Percentiles rank a stretch among this genome's conserved stretches.
Conservation (phyloP, 2,113 vertebrate species). For the Nothoprocta perdicaria region DNA sequence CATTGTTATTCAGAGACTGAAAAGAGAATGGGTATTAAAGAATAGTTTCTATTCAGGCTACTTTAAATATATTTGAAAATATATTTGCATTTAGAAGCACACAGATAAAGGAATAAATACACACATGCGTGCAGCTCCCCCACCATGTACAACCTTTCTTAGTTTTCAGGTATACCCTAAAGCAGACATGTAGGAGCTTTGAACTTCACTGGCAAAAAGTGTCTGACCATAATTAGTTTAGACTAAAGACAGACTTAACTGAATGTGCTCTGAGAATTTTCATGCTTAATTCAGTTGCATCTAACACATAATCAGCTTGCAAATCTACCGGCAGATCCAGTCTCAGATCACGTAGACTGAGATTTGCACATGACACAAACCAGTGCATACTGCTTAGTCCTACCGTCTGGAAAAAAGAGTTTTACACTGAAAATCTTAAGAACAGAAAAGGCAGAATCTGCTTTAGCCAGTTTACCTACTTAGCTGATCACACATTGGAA, state of each 20-base stretch:
- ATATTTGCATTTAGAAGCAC: not conserved
- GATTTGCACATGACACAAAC: not conserved
- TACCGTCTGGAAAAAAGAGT: not conserved
- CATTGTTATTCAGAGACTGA: not conserved
- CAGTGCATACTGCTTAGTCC: not conserved
- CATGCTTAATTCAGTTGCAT: not conserved
- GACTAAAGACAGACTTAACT: not conserved
- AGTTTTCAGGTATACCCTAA: not conserved
- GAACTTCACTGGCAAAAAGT: not conserved
- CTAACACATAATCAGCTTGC: not conserved
- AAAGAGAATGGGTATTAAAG: not conserved
- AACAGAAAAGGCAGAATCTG: not conserved
- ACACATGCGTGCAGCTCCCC: too few species aligned
- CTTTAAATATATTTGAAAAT: not conserved
- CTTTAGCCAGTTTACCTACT: not conserved
- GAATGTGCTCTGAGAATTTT: not conserved
- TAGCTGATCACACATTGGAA: not conserved
- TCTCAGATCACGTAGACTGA: not conserved
- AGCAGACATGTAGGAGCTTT: not conserved
- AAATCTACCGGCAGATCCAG: not conserved
- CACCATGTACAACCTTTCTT: not conserved
- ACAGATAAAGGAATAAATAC: not conserved
- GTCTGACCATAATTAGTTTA: not conserved
- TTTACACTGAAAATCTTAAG: not conserved
- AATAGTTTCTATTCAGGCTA: not conserved